Evolutionary conservation across 1,140 invertebrate species (phyloP).

Genomic region (Thaumatotibia leucotreta): DNA sequence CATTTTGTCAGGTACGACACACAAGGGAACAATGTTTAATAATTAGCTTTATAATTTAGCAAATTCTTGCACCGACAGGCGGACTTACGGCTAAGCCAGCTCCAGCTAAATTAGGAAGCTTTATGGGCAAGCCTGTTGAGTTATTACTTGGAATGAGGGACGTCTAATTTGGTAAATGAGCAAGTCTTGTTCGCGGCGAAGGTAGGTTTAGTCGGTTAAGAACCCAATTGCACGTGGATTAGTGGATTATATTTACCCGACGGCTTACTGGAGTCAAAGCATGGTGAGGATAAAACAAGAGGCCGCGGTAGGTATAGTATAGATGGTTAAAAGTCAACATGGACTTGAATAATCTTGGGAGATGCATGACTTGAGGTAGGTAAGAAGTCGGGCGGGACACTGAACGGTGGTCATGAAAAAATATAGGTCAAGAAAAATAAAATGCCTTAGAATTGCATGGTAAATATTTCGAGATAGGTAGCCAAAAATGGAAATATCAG

Average conservation of each 20-base stretch:
- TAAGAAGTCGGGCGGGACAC: too few relatives aligned
- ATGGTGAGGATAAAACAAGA: too few relatives aligned
- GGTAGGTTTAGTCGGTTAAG: background rate
- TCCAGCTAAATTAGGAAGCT: slow-evolving; percentile 36
- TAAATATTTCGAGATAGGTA: too few relatives aligned
- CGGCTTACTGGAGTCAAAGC: background rate
- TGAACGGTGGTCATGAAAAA: too few relatives aligned
- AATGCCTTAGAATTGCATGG: too few relatives aligned
- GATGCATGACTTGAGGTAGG: too few relatives aligned
- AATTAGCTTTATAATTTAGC: slow-evolving; percentile 62
- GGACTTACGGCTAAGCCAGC: slow-evolving; percentile 45
- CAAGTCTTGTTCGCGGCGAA: background rate
- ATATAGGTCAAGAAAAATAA: too few relatives aligned
- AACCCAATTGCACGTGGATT: background rate
- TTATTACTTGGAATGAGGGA: slow-evolving; percentile 11
- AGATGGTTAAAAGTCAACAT: too few relatives aligned
- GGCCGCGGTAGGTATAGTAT: too few relatives aligned
- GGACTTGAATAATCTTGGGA: too few relatives aligned
- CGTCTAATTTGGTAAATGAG: slow-evolving; percentile 12
- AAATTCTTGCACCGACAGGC: slow-evolving; percentile 35
- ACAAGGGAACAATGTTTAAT: slow-evolving; percentile 60
- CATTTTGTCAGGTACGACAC: slow-evolving; percentile 47
- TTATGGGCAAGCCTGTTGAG: slow-evolving; percentile 20
- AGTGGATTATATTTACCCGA: background rate
- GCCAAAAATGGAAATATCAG: too few relatives aligned